Evolutionary conservation across 2,113 vertebrate genomes (phyloP), one percentile per base, ranked within the genome.

Genomic region (Chamaetylas fuelleborni): DNA sequence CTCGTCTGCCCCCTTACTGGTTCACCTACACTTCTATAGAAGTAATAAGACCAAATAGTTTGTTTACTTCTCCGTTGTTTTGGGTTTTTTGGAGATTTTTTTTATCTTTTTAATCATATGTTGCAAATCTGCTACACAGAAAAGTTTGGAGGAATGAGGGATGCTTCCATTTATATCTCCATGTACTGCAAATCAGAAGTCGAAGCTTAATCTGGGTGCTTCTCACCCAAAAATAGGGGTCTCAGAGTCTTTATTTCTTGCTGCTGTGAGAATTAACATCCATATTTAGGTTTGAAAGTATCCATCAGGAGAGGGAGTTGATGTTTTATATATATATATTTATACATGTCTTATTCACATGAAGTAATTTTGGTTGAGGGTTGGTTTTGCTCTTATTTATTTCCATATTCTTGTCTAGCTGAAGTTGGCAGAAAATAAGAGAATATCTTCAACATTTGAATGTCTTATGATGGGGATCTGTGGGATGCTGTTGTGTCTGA

Each of bases 81-180:
- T 18, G 28, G 10, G 2, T 3, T 36, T 33, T 58, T 7, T 48
- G 13, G 3, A 14, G 23, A 29, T 31, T n/a, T 85, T 61, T 61
- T 33, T 11, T 3, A 2, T 13, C 31, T 88, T 82, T 34, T 26
- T 24, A 57, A 78, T 58, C 70, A 87, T 43, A 69, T 61, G 83
- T 23, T 69, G 65, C 72, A 48, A 64, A 88, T 73, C 25, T 69
- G 70, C 54, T 20, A 9, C 78, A 29, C 1, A 29, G 73, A 40
- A 92, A 88, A 94, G 93, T 94, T 96, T 24, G 81, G 47, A 81
- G 87, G 45, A 47, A 81, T 90, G 85, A 95, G 86, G 76, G 69
- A 88, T 48, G 90, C 14, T 96, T 95, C 95, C 85, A 87, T 95
- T 92, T 95, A 71, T 92, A 90, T 54, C 93, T 45, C 67, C 16